Base-by-base conservation (phyloP, 2,113 vertebrate genomes). In the Paraplagusia blochii region DNA sequence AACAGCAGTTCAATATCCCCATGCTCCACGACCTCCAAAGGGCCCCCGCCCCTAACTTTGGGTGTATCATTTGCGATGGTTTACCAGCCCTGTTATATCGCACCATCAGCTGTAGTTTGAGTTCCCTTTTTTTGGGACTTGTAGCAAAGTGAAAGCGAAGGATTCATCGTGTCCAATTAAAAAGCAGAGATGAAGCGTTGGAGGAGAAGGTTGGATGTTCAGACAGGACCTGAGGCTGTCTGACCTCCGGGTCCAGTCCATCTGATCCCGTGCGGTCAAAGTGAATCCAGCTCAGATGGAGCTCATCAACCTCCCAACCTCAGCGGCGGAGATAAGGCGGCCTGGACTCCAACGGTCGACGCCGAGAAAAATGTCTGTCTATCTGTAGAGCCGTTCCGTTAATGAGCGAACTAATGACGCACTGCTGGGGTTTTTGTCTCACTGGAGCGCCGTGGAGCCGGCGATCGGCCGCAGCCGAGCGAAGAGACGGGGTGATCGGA, bases 381-480 rank as follows among this genome's bases (percentile, higher is more conserved):
- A 72, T 68, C 77, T n/a, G 58, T 47, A 67, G 50, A 65, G 66
- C 64, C 54, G 43, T 53, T 61, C 61, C 69, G 66, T 65, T 84
- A 84, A 88, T 66, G 81, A 86, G 72, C 53, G 58, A 69, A 39
- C 62, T 84, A 85, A 82, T 79, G 78, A 85, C 72, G 76, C 67
- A 43, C 47, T 57, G 78, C 70, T 70, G 22, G 55, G 51, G 46
- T 59, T 73, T 71, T 61, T 68, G 60, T 77, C 59, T 58, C 11
- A 29, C 45, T 63, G 66, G 48, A 56, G 42, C 75, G 68, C 78
- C 71, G 67, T 74, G 77, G 36, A 58, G 49, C 48, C 48, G 7
- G 55, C 56, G 66, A 78, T 76, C 14, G 7, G 46, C 59, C 58
- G 44, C 69, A 68, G 73, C 73, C 55, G 40, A 66, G 54, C 29